Percentiles rank a stretch among this genome's conserved stretches.
Evolutionary conservation across 2,797 vertebrate genomes (phyloP).

Genomic region (Sciurus carolinensis): DNA sequence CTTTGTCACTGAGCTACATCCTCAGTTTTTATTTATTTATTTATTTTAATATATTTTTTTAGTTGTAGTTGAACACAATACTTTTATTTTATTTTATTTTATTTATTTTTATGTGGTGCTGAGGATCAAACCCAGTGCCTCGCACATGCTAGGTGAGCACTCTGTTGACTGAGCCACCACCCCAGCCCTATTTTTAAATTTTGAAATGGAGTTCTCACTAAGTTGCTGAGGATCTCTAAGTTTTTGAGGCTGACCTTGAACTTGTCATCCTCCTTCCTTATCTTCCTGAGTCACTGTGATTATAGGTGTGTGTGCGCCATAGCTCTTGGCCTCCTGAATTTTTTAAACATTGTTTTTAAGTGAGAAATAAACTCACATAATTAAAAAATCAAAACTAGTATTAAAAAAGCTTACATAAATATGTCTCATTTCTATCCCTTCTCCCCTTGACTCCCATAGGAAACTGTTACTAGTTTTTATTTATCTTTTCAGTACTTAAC

Average conservation of each 20-base stretch:
- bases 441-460: not conserved
- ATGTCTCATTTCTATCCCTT: not conserved
- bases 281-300: not conserved
- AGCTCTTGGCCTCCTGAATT: not conserved
- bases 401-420: not conserved
- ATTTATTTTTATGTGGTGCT: too few species aligned
- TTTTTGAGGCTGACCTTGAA: not conserved
- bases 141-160: too few species aligned
- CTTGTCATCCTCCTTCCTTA: not conserved
- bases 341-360: constrained; percentile 46
- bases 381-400: constrained; percentile 42
- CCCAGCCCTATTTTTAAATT: too few species aligned
- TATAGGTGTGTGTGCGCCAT: not conserved
- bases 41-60: too few species aligned
- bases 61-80: too few species aligned
- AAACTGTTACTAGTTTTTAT: constrained; percentile 59
- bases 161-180: too few species aligned
- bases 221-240: too few species aligned
- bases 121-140: too few species aligned
- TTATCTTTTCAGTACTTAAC: constrained; percentile 50
- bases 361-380: constrained; percentile 37
- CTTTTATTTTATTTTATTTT: too few species aligned
- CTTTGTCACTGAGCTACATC: too few species aligned
- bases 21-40: too few species aligned
- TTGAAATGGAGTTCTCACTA: too few species aligned